phyloP scores from a whole-genome alignment of 2,888 invertebrate genomes.

The Elegia similella region DNA sequence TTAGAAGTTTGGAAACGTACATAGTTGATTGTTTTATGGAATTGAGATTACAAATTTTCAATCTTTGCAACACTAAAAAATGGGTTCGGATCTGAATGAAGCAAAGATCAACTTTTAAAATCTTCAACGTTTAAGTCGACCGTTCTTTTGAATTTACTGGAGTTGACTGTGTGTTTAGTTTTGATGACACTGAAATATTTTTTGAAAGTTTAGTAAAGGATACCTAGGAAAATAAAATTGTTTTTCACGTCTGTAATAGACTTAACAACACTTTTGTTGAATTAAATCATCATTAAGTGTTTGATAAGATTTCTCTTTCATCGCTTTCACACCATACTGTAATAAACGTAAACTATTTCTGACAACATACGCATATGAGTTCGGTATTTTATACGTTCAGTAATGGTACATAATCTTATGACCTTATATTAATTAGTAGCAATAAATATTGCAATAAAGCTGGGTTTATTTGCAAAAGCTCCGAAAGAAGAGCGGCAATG shows the following conservation, averaged over 20 bases:
- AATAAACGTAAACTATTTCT: not conserved
- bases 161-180: no score
- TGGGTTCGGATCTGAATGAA: no score
- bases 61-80: no score
- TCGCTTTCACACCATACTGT: not conserved
- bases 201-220: conserved; percentile 1
- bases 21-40: no score
- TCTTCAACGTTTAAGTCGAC: no score
- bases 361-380: not conserved
- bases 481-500: not conserved
- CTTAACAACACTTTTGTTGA: not conserved
- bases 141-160: no score
- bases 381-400: not conserved
- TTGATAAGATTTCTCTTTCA: conserved; percentile 5
- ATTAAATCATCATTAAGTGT: not conserved
- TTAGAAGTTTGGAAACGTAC: no score
- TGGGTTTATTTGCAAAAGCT: not conserved
- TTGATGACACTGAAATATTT: not conserved
- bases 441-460: not conserved
- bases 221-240: not conserved
- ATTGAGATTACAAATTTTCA: no score
- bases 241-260: not conserved
- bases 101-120: no score
- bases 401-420: not conserved
- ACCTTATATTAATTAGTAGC: not conserved